Percentiles rank a stretch among this genome's conserved stretches.
Conservation (phyloP, 2,888 invertebrate genomes). For the Charanyca ferruginea region DNA sequence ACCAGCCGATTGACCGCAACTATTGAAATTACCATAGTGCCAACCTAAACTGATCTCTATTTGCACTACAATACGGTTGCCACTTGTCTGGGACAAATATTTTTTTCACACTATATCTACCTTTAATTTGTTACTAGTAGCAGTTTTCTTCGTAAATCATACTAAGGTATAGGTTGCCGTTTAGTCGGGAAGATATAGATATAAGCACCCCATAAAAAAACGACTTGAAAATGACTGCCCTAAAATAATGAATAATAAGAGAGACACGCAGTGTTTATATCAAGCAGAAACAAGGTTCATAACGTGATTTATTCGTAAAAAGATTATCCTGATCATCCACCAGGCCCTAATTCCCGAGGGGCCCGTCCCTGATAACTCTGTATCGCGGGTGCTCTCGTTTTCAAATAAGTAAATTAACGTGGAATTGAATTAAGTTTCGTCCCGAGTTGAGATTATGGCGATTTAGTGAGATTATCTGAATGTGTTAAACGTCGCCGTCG, state of each 20-base stretch:
- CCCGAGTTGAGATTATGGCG: slow-evolving; percentile 86
- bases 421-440: slow-evolving; percentile 88
- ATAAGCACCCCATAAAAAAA: too few relatives aligned
- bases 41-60: neutral
- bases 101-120: neutral
- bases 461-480: slow-evolving; percentile 88
- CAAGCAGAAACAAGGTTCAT: slow-evolving; percentile 60
- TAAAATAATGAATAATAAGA: slow-evolving; percentile 42
- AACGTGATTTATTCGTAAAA: slow-evolving; percentile 82
- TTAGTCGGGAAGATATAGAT: neutral
- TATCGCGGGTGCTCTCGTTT: slow-evolving; percentile 81
- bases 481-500: slow-evolving; percentile 87
- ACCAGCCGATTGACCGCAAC: slow-evolving; percentile 1
- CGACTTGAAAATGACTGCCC: slow-evolving; percentile 7
- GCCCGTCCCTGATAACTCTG: slow-evolving; percentile 77
- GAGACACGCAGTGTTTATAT: slow-evolving; percentile 45
- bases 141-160: neutral
- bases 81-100: neutral
- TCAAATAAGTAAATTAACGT: slow-evolving; percentile 89
- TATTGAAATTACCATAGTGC: slow-evolving; percentile 3
- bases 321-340: slow-evolving; percentile 83
- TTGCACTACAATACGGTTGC: neutral
- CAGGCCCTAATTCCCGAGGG: slow-evolving; percentile 75
- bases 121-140: neutral
- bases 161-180: neutral